phyloP scores from a whole-genome alignment of 2,888 invertebrate genomes.

The Drosophila gaucha region DNA sequence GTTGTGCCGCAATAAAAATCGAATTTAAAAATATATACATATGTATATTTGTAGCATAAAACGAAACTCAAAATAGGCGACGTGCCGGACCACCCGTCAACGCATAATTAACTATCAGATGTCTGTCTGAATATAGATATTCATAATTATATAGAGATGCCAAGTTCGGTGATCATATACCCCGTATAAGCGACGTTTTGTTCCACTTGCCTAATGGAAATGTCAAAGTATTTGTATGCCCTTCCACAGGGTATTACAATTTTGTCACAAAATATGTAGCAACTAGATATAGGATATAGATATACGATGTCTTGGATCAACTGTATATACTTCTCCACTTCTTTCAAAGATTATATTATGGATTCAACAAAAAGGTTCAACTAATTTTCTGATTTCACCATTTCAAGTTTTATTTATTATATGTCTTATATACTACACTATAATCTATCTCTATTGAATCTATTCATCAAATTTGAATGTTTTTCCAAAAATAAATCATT shows the following conservation, averaged over 20 bases:
- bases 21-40: slow-evolving; percentile 44
- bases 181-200: slow-evolving; percentile 15
- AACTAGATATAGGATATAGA: not conserved
- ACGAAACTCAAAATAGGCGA: slow-evolving; percentile 56
- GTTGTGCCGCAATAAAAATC: slow-evolving; percentile 70
- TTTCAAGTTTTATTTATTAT: no score
- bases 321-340: no score
- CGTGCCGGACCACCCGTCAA: slow-evolving; percentile 67
- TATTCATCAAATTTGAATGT: not conserved
- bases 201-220: slow-evolving; percentile 35
- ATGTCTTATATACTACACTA: no score
- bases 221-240: slow-evolving; percentile 3
- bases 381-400: no score
- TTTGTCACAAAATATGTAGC: not conserved
- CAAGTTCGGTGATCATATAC: slow-evolving; percentile 1
- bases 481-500: not conserved
- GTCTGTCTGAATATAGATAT: slow-evolving; percentile 30
- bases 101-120: slow-evolving; percentile 33
- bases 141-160: slow-evolving; percentile 37
- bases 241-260: not conserved
- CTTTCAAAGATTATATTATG: no score
- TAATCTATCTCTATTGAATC: no score
- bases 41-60: slow-evolving; percentile 46
- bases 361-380: no score
- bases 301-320: no score